Evolutionary conservation across 2,797 vertebrate species (phyloP), one percentile per base, ranked within the genome.

Genomic region (Ficedula albicollis): DNA sequence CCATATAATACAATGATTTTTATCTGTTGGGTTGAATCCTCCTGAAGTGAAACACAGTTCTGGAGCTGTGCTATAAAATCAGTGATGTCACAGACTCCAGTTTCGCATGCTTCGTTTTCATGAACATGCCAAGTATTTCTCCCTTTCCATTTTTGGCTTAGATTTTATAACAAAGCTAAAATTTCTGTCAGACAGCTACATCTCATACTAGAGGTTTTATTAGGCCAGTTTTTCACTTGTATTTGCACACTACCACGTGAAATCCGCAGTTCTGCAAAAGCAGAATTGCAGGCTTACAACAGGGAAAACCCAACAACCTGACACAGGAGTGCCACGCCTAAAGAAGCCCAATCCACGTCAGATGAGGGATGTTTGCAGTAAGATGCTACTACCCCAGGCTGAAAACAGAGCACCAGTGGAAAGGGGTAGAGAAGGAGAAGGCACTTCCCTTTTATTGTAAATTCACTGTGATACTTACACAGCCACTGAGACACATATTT

Each of bases 161-260:
- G 20, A 77, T 63, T 89, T 67, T 52, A 70, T 5, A 72, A 18
- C 54, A 60, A 74, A 56, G 26, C 29, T 89, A 41, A 56, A 72
- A 74, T 38, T 80, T 70, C 38, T 64, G 32, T 60, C 62, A 44
- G 59, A 78, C 16, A 87, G 26, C 17, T 62, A 79, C 9, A 43
- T 25, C 49, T 84, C 54, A 56, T 30, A 52, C 22, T 22, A n/a
- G 16, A 51, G 15, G 41, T 60, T 64, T 64, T 41, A 59, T 81
- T 27, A 68, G n/a, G n/a, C 22, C n/a, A 46, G 10, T 39, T 96
- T 93, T 88, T 67, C 56, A 52, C 25, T 75, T 84, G 34, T 23
- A 55, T 77, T 85, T 74, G 29, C 14, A 27, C 18, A 13, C 34
- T 19, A 52, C 8, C 20, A 62, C 3, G 1, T 30, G 46, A 73